A percentile compares a stretch with the other conserved stretches of the same genome.
Evolutionary conservation across 2,797 vertebrate species (phyloP).

Genomic region (Sebastes steindachneri): DNA sequence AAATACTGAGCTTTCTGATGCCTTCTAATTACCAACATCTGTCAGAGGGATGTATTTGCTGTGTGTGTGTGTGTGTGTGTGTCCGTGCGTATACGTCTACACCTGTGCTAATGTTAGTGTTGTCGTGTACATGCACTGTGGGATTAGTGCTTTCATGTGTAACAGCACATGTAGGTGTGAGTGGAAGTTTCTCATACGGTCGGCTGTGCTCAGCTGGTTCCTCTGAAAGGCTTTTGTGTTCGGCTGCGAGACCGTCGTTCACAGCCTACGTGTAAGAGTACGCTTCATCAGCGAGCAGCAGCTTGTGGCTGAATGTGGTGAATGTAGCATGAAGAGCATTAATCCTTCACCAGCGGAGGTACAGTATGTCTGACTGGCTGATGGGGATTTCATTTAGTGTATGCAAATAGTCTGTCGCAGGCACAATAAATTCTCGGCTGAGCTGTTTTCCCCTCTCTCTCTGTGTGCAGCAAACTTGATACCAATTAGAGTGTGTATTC

Average conservation of each 20-base stretch:
- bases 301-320: conserved; percentile 63
- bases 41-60: conserved; percentile 48
- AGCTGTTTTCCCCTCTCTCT: conserved; percentile 28
- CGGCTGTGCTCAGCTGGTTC: conserved; percentile 31
- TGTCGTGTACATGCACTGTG: not conserved
- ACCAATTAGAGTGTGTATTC: conserved; percentile 59
- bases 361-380: conserved; percentile 62
- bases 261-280: conserved; percentile 16
- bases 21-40: conserved; percentile 72
- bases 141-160: conserved; percentile 46
- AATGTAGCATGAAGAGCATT: conserved; percentile 70
- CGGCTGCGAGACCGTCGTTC: conserved; percentile 23
- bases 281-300: conserved; percentile 49
- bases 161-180: conserved; percentile 36
- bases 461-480: conserved; percentile 32
- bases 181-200: conserved; percentile 20
- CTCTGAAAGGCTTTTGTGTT: conserved; percentile 56
- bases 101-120: not conserved
- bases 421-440: conserved; percentile 49
- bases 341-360: conserved; percentile 65
- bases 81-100: not conserved
- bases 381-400: conserved; percentile 73
- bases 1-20: conserved; percentile 44
- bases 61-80: not conserved
- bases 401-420: conserved; percentile 73